Evolutionary conservation across 2,113 vertebrate species (phyloP), one percentile per base, ranked within the genome.

Genomic region (Silurus asotus): DNA sequence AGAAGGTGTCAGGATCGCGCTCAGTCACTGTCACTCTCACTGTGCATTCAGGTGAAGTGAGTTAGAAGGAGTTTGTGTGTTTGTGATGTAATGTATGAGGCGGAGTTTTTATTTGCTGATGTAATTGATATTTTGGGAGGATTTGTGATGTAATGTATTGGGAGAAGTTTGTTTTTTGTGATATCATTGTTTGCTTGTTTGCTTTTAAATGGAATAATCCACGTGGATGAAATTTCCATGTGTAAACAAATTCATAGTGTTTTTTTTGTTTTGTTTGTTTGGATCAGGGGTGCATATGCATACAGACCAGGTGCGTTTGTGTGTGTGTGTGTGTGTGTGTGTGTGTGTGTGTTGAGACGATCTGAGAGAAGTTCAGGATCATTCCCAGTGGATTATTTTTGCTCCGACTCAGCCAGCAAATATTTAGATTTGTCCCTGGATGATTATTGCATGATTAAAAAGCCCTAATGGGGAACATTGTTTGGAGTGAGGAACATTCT

Each of bases 391-490:
- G 76, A 78, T 79, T 70, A 49, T 81, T 87, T 64, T 69, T 59
- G 49, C 17, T 84, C 83, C 61, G 51, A 81, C 55, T 75, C 72
- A 58, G 28, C 59, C 74, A n/a, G 65, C 80, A 90, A 88, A 88
- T 88, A 88, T 90, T 90, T 86, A 87, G 64, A 84, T 88, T 76
- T 61, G 62, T 69, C 79, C 81, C 69, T 76, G 79, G 83, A 88
- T 45, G 77, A 82, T 86, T 87, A 82, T 90, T 89, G 82, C 75
- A 61, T 88, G 88, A 82, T 88, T 88, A 81, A 90, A 87, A 85
- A 37, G 70, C 80, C 48, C 87, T 79, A 87, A 89, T 89, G 84
- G 74, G 81, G 87, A 83, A 86, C 80, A 83, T 84, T 89, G 87
- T 89, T 90, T 90, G 74, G 88, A 91, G 62, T 58, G 56, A 72